phyloP scores from a whole-genome alignment of 1,140 invertebrate genomes.

The Zaprionus lachaisei region DNA sequence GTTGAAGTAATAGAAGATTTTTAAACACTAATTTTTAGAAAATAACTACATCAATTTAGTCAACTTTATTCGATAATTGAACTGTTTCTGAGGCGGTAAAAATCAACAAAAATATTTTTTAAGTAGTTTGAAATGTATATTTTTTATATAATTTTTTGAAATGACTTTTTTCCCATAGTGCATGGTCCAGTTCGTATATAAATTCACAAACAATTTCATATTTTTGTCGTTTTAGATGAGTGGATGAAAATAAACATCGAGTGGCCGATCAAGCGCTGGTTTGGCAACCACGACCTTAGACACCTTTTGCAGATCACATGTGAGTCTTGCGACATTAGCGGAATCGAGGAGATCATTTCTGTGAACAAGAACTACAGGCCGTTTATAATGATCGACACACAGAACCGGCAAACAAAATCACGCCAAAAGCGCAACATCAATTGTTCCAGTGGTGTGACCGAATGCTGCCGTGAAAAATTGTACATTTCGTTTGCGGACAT shows the following conservation, averaged over 20 bases:
- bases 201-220: neutral
- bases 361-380: constrained; percentile 88
- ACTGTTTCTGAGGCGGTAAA: too few species aligned
- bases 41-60: too few species aligned
- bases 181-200: neutral
- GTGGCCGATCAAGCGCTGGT: constrained; percentile 90
- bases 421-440: constrained; percentile 88
- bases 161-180: too few species aligned
- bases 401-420: constrained; percentile 85
- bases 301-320: constrained; percentile 91
- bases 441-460: constrained; percentile 88
- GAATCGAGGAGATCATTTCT: constrained; percentile 85
- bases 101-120: too few species aligned
- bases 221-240: constrained; percentile 86
- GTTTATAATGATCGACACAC: constrained; percentile 90
- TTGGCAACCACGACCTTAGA: constrained; percentile 87
- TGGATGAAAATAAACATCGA: constrained; percentile 92
- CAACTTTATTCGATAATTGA: too few species aligned
- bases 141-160: too few species aligned
- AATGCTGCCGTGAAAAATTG: constrained; percentile 93
- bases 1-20: too few species aligned
- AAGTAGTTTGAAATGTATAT: too few species aligned
- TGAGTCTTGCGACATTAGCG: constrained; percentile 88
- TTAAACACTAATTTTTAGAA: too few species aligned
- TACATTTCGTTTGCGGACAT: constrained; percentile 93